Evolutionary conservation across 1,140 invertebrate genomes (phyloP).

Genomic region (Venustaconcha ellipsiformis): DNA sequence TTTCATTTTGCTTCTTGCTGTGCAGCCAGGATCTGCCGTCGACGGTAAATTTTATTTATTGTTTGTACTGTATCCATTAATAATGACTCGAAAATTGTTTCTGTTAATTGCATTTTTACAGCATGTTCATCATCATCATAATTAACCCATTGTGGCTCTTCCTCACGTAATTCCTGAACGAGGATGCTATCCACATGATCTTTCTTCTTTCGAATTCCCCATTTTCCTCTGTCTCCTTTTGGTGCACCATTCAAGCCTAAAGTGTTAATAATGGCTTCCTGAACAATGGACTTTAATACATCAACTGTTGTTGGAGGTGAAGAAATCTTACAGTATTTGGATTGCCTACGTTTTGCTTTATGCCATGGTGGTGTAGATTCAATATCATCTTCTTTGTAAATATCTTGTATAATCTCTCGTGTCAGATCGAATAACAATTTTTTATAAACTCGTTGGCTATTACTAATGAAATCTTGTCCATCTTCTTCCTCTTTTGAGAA

Average conservation of each 20-base stretch:
- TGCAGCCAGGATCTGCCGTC: conserved; percentile 31
- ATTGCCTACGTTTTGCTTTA: conserved; percentile 57
- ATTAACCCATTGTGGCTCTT: conserved; percentile 80
- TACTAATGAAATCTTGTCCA: conserved; percentile 42
- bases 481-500: conserved; percentile 42
- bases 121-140: conserved; percentile 79
- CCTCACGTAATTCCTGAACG: conserved; percentile 77
- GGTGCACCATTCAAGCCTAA: conserved; percentile 73
- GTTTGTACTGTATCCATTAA: conserved; percentile 74
- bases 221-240: conserved; percentile 74
- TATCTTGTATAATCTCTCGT: conserved; percentile 74
- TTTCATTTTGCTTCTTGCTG: conserved; percentile 17
- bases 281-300: conserved; percentile 53
- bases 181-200: conserved; percentile 81
- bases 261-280: conserved; percentile 66
- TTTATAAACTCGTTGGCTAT: conserved; percentile 60
- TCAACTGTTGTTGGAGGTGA: conserved; percentile 55
- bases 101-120: conserved; percentile 78
- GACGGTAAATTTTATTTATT: conserved; percentile 54
- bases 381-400: conserved; percentile 62
- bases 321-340: conserved; percentile 52
- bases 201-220: conserved; percentile 78
- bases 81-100: conserved; percentile 76
- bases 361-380: conserved; percentile 72
- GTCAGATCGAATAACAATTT: conserved; percentile 77